Evolutionary conservation across 2,888 invertebrate genomes (phyloP), one percentile per base, ranked within the genome.

Genomic region (Agrypnus murinus): DNA sequence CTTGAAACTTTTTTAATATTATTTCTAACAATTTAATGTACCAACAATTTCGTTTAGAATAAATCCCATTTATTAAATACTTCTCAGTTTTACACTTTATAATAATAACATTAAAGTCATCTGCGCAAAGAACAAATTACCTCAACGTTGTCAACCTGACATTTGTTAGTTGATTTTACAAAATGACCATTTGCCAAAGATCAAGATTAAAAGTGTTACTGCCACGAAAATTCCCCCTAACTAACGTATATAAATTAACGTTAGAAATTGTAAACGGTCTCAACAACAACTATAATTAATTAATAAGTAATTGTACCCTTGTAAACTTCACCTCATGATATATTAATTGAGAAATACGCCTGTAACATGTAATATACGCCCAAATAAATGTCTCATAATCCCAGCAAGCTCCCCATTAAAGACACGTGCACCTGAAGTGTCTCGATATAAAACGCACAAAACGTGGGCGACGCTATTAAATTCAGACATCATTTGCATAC

Each of bases 401-500:
- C 53, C 53, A 48, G 48, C 48, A 14, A 53, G 53, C 36, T 32
- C 55, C 50, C 36, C 55, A 55, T 55, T 55, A 64, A 45, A 58
- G 58, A 45, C 65, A 65, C 65, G 65, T 65, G 65, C 57, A 65
- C 55, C 55, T 55, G 55, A 58, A 55, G 65, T 65, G 38, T 70
- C 65, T 65, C 58, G 70, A 62, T 65, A n/a, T n/a, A 70, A 70
- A 65, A 70, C 65, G 70, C 65, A 70, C 70, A 65, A 70, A 59
- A 70, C 65, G 70, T 70, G 65, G 70, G 70, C 65, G 70, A 55
- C 59, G 17, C 65, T 40, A 70, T 70, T 65, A 70, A 70, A 65
- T 65, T 69, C 70, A 62, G 70, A 50, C 69, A 65, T 66, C 69
- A 69, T 72, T 72, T 72, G 69, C 72, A 72, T 72, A 65, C 72